Evolutionary conservation across 2,888 invertebrate genomes (phyloP).

Genomic region (Dione juno): DNA sequence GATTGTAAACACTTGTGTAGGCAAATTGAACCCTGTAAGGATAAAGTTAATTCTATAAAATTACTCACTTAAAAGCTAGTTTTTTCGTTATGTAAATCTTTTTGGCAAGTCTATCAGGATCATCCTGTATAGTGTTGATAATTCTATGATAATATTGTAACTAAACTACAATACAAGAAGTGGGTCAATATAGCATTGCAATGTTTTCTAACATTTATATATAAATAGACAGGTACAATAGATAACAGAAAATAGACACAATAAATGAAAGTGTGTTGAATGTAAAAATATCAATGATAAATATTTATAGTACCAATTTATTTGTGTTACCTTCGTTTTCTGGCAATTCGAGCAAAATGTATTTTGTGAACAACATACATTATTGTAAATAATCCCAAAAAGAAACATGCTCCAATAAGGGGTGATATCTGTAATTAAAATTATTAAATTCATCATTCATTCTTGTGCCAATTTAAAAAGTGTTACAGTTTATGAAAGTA

Average conservation of each 20-base stretch:
- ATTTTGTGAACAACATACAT: slow-evolving; percentile 57
- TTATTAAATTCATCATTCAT: background rate
- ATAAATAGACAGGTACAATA: too few species aligned
- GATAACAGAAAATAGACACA: too few species aligned
- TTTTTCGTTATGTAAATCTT: too few species aligned
- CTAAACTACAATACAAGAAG: too few species aligned
- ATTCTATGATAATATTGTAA: too few species aligned
- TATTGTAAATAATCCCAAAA: slow-evolving; percentile 52
- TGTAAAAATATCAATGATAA: background rate
- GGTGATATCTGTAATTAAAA: slow-evolving; percentile 56
- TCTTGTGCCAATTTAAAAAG: background rate
- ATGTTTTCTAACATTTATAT: background rate
- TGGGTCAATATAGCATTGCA: background rate
- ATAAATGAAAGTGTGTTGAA: background rate
- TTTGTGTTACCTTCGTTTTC: slow-evolving; percentile 30
- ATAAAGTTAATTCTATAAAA: background rate
- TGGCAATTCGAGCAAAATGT: slow-evolving; percentile 51
- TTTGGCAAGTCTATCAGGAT: too few species aligned
- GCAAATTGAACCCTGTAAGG: slow-evolving; percentile 41
- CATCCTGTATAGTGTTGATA: too few species aligned
- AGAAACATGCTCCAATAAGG: slow-evolving; percentile 54
- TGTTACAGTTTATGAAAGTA: background rate
- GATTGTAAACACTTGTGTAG: slow-evolving; percentile 38
- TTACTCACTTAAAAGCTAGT: background rate
- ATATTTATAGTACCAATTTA: background rate